Conservation (phyloP, 2,888 invertebrate genomes). For the Andrena minutula region DNA sequence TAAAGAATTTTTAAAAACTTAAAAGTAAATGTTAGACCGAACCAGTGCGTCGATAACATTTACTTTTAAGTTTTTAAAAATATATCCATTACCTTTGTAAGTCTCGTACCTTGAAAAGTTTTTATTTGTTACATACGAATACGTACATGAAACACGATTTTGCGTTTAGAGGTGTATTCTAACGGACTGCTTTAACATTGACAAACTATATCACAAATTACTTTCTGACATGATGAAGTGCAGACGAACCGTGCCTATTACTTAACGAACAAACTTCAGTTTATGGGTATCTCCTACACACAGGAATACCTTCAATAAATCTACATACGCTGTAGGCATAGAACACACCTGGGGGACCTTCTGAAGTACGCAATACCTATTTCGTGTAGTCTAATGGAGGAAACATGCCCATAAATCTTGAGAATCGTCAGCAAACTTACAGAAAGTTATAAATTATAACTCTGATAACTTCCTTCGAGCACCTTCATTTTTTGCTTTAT, state of each 20-base stretch:
- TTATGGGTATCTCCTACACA: not conserved
- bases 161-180: not conserved
- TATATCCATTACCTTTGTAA: not conserved
- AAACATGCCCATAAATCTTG: slow-evolving; percentile 8
- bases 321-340: not conserved
- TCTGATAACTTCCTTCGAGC: not conserved
- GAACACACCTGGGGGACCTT: slow-evolving; percentile 10
- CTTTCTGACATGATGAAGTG: not conserved
- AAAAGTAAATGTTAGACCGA: too few species aligned
- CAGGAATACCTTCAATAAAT: not conserved
- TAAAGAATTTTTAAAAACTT: too few species aligned
- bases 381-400: not conserved
- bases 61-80: too few species aligned
- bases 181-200: not conserved
- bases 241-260: not conserved
- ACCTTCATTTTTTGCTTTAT: not conserved
- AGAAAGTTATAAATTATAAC: not conserved
- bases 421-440: not conserved
- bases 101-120: too few species aligned
- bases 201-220: not conserved
- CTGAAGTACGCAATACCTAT: slow-evolving; percentile 6
- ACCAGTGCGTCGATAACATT: too few species aligned
- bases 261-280: not conserved
- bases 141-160: not conserved
- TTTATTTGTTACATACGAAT: not conserved